A percentile compares a stretch with the other conserved stretches of the same genome.
These are phyloP conservation scores for Marcusenius ussheri DNA, from an alignment of 2,113 vertebrate species.

Conservation along the genomic window DNA sequence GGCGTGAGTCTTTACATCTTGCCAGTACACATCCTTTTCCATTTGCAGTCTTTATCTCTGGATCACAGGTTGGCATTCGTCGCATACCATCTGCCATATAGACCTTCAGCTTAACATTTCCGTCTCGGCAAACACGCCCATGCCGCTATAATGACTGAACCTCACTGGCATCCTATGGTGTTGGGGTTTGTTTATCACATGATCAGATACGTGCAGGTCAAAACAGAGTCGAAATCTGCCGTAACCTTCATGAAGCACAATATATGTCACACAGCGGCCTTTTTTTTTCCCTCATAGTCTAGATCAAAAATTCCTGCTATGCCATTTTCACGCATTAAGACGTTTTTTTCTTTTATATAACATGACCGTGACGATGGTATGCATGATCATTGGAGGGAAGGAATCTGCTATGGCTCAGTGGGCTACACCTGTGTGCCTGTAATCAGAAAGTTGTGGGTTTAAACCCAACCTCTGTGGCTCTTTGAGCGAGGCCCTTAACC, in stretches of 20 bases:
- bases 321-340: neutral
- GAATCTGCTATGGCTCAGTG: too few relatives aligned
- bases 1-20: neutral
- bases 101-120: neutral
- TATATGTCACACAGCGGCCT: neutral
- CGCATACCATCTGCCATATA: neutral
- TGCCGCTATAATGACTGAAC: neutral
- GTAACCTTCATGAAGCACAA: neutral
- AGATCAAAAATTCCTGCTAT: neutral
- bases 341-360: neutral
- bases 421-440: too few relatives aligned
- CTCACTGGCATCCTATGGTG: neutral
- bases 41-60: neutral
- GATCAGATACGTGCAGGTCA: neutral
- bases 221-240: neutral
- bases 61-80: neutral
- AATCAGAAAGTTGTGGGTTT: too few relatives aligned
- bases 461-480: too few relatives aligned
- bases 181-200: neutral
- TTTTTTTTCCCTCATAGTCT: neutral
- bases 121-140: neutral
- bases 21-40: neutral
- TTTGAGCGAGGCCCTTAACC: too few relatives aligned
- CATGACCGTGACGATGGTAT: neutral
- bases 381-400: neutral